Percentiles rank a stretch among this genome's conserved stretches.
These are phyloP conservation scores for Papilio aristodemus DNA, from an alignment of 1,140 invertebrate genomes.

Conservation along the genomic window DNA sequence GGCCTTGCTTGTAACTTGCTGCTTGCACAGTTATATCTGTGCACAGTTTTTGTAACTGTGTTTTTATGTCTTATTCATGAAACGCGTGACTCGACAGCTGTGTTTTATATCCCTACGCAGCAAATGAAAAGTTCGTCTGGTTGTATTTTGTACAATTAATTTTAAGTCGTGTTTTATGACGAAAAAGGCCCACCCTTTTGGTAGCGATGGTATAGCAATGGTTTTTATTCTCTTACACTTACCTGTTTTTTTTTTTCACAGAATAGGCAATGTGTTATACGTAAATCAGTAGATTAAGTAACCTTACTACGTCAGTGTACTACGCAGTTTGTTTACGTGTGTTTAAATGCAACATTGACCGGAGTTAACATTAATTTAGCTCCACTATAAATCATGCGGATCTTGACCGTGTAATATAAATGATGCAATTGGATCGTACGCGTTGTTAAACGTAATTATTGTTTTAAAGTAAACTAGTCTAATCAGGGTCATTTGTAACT, in stretches of 20 bases:
- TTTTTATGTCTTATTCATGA: constrained; percentile 21
- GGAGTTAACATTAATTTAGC: constrained; percentile 18
- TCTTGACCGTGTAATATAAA: constrained; percentile 16
- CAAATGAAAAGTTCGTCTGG: background rate
- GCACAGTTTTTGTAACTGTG: constrained; percentile 28
- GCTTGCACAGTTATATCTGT: constrained; percentile 38
- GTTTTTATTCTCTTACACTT: no score
- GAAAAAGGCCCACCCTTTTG: no score
- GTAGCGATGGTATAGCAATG: no score
- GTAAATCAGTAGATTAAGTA: no score
- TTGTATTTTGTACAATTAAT: background rate
- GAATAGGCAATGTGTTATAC: no score
- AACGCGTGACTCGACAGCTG: constrained; percentile 1
- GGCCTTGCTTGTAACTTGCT: constrained; percentile 58
- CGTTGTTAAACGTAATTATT: background rate
- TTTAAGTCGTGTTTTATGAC: no score
- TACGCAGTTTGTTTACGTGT: constrained; percentile 19
- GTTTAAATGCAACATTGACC: constrained; percentile 19
- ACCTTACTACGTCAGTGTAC: background rate
- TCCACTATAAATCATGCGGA: constrained; percentile 6
- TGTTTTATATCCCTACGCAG: background rate
- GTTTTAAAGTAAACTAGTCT: background rate
- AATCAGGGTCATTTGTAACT: background rate
- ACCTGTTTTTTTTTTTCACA: no score
- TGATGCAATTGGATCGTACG: constrained; percentile 8